phyloP scores from a whole-genome alignment of 1,140 invertebrate species.

The Tribolium castaneum region DNA sequence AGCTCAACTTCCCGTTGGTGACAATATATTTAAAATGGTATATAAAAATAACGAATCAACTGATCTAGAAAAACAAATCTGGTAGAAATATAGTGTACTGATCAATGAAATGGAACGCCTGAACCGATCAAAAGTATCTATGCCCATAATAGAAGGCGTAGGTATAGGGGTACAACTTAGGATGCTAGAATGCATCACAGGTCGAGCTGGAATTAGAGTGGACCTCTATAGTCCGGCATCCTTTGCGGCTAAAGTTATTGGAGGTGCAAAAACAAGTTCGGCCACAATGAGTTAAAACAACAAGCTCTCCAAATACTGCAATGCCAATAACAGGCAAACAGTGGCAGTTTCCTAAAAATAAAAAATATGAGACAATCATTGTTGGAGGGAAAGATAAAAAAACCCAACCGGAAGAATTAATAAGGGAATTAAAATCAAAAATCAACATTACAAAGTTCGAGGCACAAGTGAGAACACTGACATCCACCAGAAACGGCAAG shows the following conservation, averaged over 20 bases:
- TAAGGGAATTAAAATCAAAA: background rate
- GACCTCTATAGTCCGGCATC: background rate
- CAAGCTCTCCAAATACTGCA: background rate
- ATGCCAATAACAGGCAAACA: background rate
- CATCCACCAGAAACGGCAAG: background rate
- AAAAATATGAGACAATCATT: background rate
- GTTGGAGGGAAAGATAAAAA: background rate
- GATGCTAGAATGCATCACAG: background rate
- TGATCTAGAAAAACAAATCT: background rate
- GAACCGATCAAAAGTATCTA: background rate
- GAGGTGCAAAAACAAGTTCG: background rate
- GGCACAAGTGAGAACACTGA: background rate
- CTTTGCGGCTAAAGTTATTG: background rate
- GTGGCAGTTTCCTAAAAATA: background rate
- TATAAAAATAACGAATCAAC: background rate
- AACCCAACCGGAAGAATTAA: background rate
- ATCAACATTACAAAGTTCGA: background rate
- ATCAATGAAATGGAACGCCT: background rate
- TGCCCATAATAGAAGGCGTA: background rate
- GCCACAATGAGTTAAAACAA: background rate
- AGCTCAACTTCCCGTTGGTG: too few relatives aligned
- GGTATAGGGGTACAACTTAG: background rate
- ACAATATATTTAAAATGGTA: background rate
- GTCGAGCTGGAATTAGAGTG: background rate
- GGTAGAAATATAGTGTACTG: background rate